Conservation (phyloP, 2,113 vertebrate genomes). For the Cyprichromis sp. region DNA sequence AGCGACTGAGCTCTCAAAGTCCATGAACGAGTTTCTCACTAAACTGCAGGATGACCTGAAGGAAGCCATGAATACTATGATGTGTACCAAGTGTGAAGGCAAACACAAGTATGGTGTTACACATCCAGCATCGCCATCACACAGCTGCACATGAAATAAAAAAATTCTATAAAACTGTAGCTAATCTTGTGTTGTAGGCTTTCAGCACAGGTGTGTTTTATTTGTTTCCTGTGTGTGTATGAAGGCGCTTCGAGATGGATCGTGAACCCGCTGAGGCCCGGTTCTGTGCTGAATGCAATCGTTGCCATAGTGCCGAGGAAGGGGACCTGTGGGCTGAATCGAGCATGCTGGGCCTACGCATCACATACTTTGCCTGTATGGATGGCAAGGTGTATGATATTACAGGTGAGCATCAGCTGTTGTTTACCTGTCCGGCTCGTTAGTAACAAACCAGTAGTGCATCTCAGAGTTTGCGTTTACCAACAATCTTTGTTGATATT, state of each 20-base stretch:
- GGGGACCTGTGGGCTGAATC: constrained; percentile 96
- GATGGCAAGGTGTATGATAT: constrained; percentile 91
- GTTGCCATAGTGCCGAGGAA: constrained; percentile 83
- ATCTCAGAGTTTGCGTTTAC: neutral
- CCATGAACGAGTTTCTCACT: constrained; percentile 87
- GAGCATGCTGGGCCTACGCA: constrained; percentile 89
- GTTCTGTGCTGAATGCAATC: constrained; percentile 85
- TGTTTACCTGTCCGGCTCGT: neutral
- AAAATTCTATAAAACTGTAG: neutral
- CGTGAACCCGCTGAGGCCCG: constrained; percentile 80
- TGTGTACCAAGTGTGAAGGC: constrained; percentile 91
- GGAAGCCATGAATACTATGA: constrained; percentile 96
- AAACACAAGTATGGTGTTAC: constrained; percentile 82
- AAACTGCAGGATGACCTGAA: constrained; percentile 92
- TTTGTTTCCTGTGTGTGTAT: neutral
- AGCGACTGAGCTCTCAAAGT: constrained; percentile 83
- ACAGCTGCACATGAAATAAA: neutral
- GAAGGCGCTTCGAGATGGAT: constrained; percentile 91
- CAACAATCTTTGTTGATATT: neutral
- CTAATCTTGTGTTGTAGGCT: neutral
- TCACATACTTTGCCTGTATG: constrained; percentile 93
- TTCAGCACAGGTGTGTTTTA: neutral
- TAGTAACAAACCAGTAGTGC: neutral
- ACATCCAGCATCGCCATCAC: neutral
- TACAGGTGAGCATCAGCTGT: constrained; percentile 72